Conservation (phyloP, 2,113 vertebrate genomes). For the Phycodurus eques region DNA sequence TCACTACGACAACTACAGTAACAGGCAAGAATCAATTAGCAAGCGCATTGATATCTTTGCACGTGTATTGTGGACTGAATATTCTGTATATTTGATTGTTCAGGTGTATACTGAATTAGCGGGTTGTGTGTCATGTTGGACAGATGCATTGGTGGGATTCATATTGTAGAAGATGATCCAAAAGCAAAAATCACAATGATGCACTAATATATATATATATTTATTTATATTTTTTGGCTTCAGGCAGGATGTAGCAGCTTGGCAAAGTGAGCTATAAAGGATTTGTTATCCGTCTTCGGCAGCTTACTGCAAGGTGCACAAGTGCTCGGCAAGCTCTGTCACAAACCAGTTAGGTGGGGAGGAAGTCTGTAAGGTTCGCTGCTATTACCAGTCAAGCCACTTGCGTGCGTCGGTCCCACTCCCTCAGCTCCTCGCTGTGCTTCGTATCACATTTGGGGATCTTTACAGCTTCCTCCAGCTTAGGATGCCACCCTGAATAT, state of each 20-base stretch:
- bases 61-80: not conserved
- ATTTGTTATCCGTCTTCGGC: conserved; percentile 33
- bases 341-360: conserved; percentile 42
- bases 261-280: conserved; percentile 15
- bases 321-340: conserved; percentile 29
- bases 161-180: not conserved
- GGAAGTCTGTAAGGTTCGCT: conserved; percentile 22
- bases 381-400: conserved; percentile 23
- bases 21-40: not conserved
- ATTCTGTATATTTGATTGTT: too few relatives aligned
- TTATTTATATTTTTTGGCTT: not conserved
- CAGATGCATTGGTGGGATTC: conserved; percentile 32
- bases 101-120: not conserved
- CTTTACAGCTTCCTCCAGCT: conserved; percentile 9
- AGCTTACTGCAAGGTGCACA: conserved; percentile 38
- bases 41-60: not conserved
- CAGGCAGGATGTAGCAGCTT: conserved; percentile 20
- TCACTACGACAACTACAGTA: not conserved
- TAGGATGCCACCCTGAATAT: conserved; percentile 30
- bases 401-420: conserved; percentile 9
- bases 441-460: conserved; percentile 17
- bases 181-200: conserved; percentile 15
- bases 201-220: not conserved
- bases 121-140: not conserved
- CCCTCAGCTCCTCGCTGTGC: conserved; percentile 6